These are phyloP conservation scores for Chiroxiphia lanceolata DNA, from an alignment of 2,797 vertebrate genomes.

Conservation along the genomic window DNA sequence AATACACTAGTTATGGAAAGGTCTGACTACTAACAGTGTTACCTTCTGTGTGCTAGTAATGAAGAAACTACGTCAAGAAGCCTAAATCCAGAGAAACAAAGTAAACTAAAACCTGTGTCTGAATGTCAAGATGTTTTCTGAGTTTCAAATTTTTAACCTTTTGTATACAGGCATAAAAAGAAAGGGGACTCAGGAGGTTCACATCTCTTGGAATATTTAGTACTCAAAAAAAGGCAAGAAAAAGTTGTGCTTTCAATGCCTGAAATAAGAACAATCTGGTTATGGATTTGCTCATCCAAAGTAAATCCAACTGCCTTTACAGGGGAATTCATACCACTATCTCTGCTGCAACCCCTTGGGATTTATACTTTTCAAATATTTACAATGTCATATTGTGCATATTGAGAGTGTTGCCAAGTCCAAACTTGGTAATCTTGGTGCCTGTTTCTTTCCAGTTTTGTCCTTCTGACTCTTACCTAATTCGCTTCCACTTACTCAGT, in stretches of 20 bases:
- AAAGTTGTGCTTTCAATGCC: neutral
- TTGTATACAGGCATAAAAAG: neutral
- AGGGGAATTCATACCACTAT: neutral
- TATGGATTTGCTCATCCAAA: neutral
- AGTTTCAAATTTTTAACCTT: neutral
- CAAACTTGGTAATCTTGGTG: neutral
- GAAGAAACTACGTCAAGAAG: neutral
- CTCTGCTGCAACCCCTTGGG: neutral
- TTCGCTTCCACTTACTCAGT: neutral
- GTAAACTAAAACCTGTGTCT: neutral
- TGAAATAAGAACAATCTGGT: neutral
- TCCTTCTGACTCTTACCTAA: neutral
- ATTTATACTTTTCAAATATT: neutral
- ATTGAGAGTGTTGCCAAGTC: neutral
- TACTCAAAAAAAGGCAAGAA: neutral
- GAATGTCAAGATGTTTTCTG: neutral
- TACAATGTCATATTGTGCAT: neutral
- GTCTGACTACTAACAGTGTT: neutral
- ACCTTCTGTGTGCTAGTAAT: neutral
- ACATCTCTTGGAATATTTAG: neutral
- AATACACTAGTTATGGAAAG: neutral
- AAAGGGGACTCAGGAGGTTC: neutral
- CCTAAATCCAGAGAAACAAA: neutral
- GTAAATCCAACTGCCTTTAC: neutral
- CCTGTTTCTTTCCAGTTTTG: neutral